Percentiles rank a stretch among this genome's conserved stretches.
Evolutionary conservation across 30 jellyfish, hydroid and myxozoan genomes (phyloP).

Genomic region (Haliclystus octoradiatus): DNA sequence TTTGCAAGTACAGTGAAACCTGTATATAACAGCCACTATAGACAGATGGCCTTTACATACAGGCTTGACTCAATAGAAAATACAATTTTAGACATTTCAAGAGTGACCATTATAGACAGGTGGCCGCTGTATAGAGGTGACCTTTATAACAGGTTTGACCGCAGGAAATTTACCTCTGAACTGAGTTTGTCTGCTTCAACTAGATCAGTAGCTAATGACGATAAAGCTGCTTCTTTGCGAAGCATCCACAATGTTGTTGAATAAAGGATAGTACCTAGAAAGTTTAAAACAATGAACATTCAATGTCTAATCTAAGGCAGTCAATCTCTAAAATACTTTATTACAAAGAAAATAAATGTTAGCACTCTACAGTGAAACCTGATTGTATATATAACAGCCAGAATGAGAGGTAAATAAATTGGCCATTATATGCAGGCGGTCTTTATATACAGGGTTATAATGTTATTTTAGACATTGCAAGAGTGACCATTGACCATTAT

Average conservation of each 20-base stretch:
- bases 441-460: not conserved
- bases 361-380: constrained; percentile 1
- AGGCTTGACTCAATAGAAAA: no score
- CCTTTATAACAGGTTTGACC: no score
- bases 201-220: constrained; percentile 77
- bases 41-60: no score
- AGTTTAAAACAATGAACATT: no score
- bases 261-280: constrained; percentile 62
- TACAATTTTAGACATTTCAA: no score
- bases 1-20: no score
- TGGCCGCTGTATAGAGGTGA: no score
- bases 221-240: constrained; percentile 78
- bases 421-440: not conserved
- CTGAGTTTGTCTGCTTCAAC: constrained; percentile 70
- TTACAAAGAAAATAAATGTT: no score
- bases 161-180: constrained; percentile 58
- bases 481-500: not conserved
- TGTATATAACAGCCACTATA: no score
- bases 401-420: not conserved
- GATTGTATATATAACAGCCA: not conserved
- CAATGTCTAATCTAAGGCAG: no score
- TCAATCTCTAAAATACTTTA: no score
- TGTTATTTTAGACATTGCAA: not conserved
- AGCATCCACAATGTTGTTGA: constrained; percentile 81
- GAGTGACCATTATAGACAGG: no score